Conservation (phyloP, 2,797 vertebrate genomes). For the Lateolabrax maculatus region DNA sequence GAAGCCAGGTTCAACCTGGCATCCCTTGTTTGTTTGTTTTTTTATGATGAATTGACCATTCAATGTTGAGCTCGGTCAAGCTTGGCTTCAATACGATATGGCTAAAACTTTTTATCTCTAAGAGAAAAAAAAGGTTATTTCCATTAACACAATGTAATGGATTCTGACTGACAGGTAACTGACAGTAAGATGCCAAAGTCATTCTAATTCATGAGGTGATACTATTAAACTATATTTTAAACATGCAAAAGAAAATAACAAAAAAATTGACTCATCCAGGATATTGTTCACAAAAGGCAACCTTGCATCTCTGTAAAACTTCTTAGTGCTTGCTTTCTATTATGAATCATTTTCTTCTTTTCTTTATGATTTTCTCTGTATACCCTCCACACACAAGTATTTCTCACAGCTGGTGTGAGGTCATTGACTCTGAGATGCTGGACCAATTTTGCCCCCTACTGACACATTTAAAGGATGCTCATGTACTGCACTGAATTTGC, state of each 20-base stretch:
- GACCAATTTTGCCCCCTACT: slow-evolving; percentile 84
- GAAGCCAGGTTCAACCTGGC: too few species aligned
- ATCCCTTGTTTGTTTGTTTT: too few species aligned
- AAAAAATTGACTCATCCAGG: neutral
- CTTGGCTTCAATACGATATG: too few species aligned
- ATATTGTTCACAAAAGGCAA: slow-evolving; percentile 18
- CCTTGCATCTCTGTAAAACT: neutral
- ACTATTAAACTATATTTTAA: slow-evolving; percentile 10
- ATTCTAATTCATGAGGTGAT: neutral
- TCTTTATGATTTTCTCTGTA: slow-evolving; percentile 12
- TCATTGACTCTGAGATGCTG: slow-evolving; percentile 59
- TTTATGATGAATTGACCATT: too few species aligned
- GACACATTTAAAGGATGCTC: slow-evolving; percentile 61
- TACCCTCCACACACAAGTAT: slow-evolving; percentile 22
- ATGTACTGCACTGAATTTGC: slow-evolving; percentile 11
- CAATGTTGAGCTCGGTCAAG: too few species aligned
- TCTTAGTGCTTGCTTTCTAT: slow-evolving; percentile 17
- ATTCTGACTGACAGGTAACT: neutral
- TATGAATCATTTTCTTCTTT: slow-evolving; percentile 31
- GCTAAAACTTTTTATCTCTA: neutral
- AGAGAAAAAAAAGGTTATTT: too few species aligned
- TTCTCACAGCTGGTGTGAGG: slow-evolving; percentile 53
- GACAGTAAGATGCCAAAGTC: slow-evolving; percentile 1
- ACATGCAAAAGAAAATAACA: slow-evolving; percentile 6
- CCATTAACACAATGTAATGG: neutral